Conservation (phyloP, 64 coral and sea anemone species). For the Porites lutea region DNA sequence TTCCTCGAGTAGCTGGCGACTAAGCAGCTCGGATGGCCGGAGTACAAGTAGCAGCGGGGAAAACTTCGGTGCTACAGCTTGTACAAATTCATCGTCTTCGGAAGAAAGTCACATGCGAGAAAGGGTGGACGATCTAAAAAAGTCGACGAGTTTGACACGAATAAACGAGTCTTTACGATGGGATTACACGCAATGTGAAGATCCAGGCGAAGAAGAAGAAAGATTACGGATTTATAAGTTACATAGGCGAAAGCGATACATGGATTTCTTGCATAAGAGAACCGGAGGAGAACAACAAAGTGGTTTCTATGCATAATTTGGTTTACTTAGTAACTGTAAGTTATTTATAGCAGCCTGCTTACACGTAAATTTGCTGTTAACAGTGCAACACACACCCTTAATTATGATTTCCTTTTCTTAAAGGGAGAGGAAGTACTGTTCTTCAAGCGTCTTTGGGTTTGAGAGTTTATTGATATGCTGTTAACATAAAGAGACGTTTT, state of each 20-base stretch:
- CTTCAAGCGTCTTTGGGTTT: no score
- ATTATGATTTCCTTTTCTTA: not conserved
- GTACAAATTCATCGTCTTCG: not conserved
- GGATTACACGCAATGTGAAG: conserved; percentile 7
- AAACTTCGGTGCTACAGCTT: not conserved
- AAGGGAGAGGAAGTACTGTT: not conserved
- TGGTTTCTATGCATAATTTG: conserved; percentile 15
- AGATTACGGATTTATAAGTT: conserved; percentile 46
- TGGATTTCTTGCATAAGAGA: conserved; percentile 33
- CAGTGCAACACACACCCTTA: not conserved
- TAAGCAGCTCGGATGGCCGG: conserved; percentile 38
- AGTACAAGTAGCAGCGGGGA: conserved; percentile 32
- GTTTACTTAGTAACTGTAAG: not conserved
- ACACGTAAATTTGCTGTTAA: not conserved
- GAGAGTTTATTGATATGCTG: no score
- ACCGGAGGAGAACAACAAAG: conserved; percentile 23
- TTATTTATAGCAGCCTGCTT: not conserved
- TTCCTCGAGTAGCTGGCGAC: conserved; percentile 25
- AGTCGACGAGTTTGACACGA: not conserved
- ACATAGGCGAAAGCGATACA: conserved; percentile 35
- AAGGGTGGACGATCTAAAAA: not conserved
- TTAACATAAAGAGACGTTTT: no score
- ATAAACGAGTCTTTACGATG: conserved; percentile 40
- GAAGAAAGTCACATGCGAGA: not conserved
- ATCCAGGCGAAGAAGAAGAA: conserved; percentile 34